phyloP scores from a whole-genome alignment of 2,888 invertebrate species.

The Epinotia bilunana region DNA sequence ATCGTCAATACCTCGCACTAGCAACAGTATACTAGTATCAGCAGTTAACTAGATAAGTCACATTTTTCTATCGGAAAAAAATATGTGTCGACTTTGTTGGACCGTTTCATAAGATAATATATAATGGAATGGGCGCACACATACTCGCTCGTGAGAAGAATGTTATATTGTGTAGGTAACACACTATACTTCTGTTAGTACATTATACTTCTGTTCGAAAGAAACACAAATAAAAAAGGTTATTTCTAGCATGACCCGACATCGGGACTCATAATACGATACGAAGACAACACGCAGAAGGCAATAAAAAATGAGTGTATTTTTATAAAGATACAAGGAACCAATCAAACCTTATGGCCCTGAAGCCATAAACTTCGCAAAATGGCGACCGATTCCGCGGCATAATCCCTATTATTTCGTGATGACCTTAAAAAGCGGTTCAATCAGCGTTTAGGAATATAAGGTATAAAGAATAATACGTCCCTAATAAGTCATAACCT shows the following conservation, averaged over 20 bases:
- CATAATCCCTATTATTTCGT: conserved; percentile 41
- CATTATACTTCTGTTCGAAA: not conserved
- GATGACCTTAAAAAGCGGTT: conserved; percentile 41
- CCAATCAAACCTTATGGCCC: conserved; percentile 42
- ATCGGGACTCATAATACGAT: conserved; percentile 1
- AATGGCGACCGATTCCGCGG: conserved; percentile 24
- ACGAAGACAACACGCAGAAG: conserved; percentile 15
- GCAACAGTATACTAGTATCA: not conserved
- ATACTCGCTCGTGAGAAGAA: too few species aligned
- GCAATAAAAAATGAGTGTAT: conserved; percentile 38
- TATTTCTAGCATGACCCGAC: conserved; percentile 1
- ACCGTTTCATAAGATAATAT: not conserved
- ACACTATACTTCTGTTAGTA: too few species aligned
- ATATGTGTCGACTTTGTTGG: not conserved
- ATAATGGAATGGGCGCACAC: too few species aligned
- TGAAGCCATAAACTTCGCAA: conserved; percentile 30
- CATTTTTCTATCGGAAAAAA: not conserved
- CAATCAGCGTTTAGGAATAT: conserved; percentile 37
- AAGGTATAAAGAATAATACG: conserved; percentile 30
- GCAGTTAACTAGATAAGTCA: not conserved
- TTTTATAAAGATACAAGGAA: conserved; percentile 38
- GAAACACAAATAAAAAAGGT: not conserved
- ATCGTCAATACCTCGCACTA: not conserved
- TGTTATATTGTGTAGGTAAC: too few species aligned
- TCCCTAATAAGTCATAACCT: conserved; percentile 41